These are phyloP conservation scores for Myotis vivesi DNA, from an alignment of 2,797 vertebrate species.

Conservation along the genomic window DNA sequence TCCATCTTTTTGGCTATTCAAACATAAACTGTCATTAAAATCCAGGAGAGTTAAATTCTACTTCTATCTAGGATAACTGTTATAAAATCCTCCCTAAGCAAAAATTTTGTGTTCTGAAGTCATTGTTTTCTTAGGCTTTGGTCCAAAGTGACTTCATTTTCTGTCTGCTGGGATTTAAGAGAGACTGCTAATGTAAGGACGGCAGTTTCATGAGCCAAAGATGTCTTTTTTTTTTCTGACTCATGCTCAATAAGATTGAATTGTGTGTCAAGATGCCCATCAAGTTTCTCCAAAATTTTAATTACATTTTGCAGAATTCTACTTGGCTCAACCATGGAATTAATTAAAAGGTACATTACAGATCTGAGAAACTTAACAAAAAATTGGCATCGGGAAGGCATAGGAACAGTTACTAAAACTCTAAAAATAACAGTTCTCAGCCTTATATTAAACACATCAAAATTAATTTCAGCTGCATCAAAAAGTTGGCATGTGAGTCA, in stretches of 20 bases:
- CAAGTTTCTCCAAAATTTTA: constrained; percentile 72
- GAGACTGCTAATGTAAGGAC: constrained; percentile 78
- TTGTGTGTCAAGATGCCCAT: constrained; percentile 70
- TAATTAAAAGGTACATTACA: constrained; percentile 77
- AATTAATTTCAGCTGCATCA: constrained; percentile 59
- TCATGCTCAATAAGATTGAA: constrained; percentile 72
- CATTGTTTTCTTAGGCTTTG: constrained; percentile 80
- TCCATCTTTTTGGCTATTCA: not conserved
- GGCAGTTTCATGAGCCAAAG: constrained; percentile 75
- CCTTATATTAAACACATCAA: constrained; percentile 55
- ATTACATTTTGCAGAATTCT: constrained; percentile 69
- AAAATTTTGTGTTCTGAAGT: constrained; percentile 78
- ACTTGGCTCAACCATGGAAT: constrained; percentile 65
- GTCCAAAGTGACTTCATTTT: constrained; percentile 84
- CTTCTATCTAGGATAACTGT: constrained; percentile 55
- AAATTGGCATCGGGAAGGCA: constrained; percentile 65
- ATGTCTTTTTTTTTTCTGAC: constrained; percentile 66
- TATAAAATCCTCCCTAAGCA: constrained; percentile 67
- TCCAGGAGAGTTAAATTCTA: constrained; percentile 15
- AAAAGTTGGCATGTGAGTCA: not conserved
- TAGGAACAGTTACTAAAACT: constrained; percentile 59
- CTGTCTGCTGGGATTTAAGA: constrained; percentile 78
- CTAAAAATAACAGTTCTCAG: constrained; percentile 73
- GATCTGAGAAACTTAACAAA: constrained; percentile 73
- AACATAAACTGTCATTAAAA: constrained; percentile 41